Evolutionary conservation across 2,888 invertebrate genomes (phyloP).

Genomic region (Melanostoma mellinum): DNA sequence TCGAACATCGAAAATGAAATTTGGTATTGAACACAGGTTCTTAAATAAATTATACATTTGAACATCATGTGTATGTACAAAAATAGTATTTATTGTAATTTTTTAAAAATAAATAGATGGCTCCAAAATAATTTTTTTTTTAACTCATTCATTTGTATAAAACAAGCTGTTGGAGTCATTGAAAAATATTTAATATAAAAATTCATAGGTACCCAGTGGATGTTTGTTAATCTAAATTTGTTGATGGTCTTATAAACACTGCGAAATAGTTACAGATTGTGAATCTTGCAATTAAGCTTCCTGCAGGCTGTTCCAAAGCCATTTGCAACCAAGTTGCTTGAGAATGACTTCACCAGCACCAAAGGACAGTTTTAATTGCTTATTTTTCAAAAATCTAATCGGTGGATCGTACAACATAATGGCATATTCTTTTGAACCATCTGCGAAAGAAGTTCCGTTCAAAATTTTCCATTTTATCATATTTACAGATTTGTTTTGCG

Average conservation of each 20-base stretch:
- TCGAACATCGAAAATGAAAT: no score
- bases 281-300: not conserved
- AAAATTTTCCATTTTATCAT: conserved; percentile 41
- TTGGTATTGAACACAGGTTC: no score
- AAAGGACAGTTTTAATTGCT: conserved; percentile 28
- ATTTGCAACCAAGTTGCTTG: conserved; percentile 7
- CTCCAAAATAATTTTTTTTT: no score
- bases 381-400: conserved; percentile 11
- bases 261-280: not conserved
- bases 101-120: no score
- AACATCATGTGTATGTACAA: no score
- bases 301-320: conserved; percentile 6
- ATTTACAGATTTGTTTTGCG: conserved; percentile 39
- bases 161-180: no score
- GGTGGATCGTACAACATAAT: conserved; percentile 32
- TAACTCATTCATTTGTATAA: no score
- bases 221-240: no score
- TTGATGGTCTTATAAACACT: not conserved
- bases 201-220: no score
- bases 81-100: no score
- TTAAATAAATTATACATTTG: no score
- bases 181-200: no score
- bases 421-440: conserved; percentile 2
- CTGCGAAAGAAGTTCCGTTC: conserved; percentile 3
- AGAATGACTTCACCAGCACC: conserved; percentile 43